Conservation (phyloP, 1,140 invertebrate species). For the Pseudoatta argentina region DNA sequence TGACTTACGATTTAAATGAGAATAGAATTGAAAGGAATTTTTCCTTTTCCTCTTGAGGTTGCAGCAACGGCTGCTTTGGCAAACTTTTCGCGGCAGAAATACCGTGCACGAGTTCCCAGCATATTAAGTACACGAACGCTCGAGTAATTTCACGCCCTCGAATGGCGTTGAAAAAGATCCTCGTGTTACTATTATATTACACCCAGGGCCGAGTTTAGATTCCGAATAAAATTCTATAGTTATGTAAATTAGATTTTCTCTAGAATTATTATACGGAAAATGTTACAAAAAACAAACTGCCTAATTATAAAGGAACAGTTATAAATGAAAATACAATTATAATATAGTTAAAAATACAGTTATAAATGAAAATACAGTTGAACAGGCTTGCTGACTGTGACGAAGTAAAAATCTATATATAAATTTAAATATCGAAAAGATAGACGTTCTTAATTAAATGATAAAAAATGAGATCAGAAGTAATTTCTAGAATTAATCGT, state of each 20-base stretch:
- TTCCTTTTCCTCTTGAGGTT: constrained; percentile 32
- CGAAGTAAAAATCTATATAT: background rate
- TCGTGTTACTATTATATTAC: background rate
- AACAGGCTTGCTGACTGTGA: background rate
- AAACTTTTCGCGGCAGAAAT: constrained; percentile 33
- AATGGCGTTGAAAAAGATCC: constrained; percentile 8
- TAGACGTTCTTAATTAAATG: background rate
- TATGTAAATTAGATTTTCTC: background rate
- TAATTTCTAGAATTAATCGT: background rate
- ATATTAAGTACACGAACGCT: constrained; percentile 36
- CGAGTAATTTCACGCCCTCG: constrained; percentile 6
- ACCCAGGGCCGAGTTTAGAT: background rate
- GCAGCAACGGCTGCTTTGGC: background rate
- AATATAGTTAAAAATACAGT: background rate
- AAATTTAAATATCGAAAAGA: background rate
- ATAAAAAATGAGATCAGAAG: background rate
- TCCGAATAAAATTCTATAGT: constrained; percentile 1
- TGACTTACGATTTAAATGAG: constrained; percentile 37
- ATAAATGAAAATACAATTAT: background rate
- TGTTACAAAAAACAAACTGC: background rate
- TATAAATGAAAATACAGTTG: background rate
- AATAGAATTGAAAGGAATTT: constrained; percentile 34
- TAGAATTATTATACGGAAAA: background rate
- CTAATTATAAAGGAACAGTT: background rate
- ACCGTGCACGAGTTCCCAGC: constrained; percentile 6